These are phyloP conservation scores for Temnothorax nylanderi DNA, from an alignment of 1,140 invertebrate genomes.

Conservation along the genomic window DNA sequence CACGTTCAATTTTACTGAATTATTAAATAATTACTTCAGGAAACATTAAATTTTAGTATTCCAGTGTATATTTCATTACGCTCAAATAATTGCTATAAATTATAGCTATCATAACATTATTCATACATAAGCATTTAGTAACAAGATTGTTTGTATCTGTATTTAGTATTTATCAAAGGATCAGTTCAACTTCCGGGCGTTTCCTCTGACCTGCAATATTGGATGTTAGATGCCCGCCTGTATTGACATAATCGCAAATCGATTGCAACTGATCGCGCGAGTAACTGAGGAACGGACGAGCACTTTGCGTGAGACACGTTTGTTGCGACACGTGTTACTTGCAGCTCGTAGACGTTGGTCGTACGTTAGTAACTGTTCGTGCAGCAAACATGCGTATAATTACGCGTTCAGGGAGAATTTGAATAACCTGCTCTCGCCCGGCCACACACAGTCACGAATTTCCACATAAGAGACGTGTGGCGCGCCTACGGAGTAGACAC, in stretches of 20 bases:
- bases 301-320: slow-evolving; percentile 58
- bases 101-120: not conserved
- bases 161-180: not conserved
- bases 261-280: slow-evolving; percentile 31
- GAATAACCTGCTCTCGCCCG: slow-evolving; percentile 61
- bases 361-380: slow-evolving; percentile 32
- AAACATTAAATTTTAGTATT: slow-evolving; percentile 7
- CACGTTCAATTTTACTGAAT: not conserved
- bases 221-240: not conserved
- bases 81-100: not conserved
- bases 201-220: slow-evolving; percentile 19
- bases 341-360: slow-evolving; percentile 19
- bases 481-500: not conserved
- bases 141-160: not conserved
- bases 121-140: not conserved
- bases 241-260: slow-evolving; percentile 45
- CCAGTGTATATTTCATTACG: not conserved
- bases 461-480: slow-evolving; percentile 12
- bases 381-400: slow-evolving; percentile 67
- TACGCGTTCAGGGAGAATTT: slow-evolving; percentile 67
- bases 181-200: slow-evolving; percentile 19
- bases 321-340: slow-evolving; percentile 61
- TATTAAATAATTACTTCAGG: not conserved
- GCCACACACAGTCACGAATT: slow-evolving; percentile 32
- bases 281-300: slow-evolving; percentile 43